phyloP scores from a whole-genome alignment of 2,113 vertebrate species.

The Tychaedon coryphoeus region DNA sequence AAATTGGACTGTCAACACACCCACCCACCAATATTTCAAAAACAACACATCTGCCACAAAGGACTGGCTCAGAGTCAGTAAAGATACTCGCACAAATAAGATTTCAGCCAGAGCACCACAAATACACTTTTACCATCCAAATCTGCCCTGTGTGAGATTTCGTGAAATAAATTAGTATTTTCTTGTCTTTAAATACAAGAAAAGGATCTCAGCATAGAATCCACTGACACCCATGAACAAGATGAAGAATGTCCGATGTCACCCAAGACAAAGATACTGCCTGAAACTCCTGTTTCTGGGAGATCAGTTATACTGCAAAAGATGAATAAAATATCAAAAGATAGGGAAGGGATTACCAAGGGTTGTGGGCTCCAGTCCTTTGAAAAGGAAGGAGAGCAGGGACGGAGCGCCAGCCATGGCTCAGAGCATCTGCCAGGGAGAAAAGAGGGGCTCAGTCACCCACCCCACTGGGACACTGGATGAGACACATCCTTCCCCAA shows the following conservation, averaged over 20 bases:
- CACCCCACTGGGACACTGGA: background rate
- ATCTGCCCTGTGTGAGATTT: background rate
- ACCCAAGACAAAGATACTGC: background rate
- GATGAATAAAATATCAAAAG: background rate
- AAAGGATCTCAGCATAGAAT: slow-evolving; percentile 10
- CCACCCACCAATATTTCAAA: background rate
- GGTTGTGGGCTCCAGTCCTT: background rate
- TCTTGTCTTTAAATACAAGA: background rate
- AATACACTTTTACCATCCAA: background rate
- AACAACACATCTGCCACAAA: background rate
- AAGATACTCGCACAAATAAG: background rate
- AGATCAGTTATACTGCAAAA: background rate
- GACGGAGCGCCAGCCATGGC: background rate
- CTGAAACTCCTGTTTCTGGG: background rate
- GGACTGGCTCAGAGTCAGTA: background rate
- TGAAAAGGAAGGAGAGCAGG: background rate
- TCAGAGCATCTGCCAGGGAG: slow-evolving; percentile 16
- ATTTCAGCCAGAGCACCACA: background rate
- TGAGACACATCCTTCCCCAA: background rate
- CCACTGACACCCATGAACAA: background rate
- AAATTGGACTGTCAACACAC: background rate
- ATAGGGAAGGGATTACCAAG: background rate
- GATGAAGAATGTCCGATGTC: background rate
- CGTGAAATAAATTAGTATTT: background rate
- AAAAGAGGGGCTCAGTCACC: background rate